Base-by-base conservation (phyloP, 2,797 vertebrate genomes). In the Rhynchotus rufescens region DNA sequence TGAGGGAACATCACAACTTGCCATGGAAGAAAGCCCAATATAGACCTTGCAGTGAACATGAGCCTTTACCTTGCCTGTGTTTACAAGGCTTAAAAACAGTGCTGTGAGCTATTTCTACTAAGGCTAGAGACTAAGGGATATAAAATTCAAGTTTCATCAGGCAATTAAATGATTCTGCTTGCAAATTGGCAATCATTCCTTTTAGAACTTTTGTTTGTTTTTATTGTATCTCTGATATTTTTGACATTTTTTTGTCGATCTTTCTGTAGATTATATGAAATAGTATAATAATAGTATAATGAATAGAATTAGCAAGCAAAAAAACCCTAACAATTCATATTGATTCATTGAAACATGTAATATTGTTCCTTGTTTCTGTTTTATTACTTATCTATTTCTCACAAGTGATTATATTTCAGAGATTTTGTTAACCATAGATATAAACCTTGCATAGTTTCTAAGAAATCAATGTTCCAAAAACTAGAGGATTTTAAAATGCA, bases 211-310 rank as follows among this genome's bases (percentile, higher is more conserved):
- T 84, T 91, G 64, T 76, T 94, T 87, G 21, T 2, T 74, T 92
- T 88, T 66, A 52, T 84, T 86, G 26, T 71, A 42, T 28, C 92
- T 79, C 23, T 82, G 47, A 86, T 36, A 64, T 78, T 87, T 76
- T 92, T 91, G 78, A 64, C 40, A 61, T 92, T 94, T 89, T 28
- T 42, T 71, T 73, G 28, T 30, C 17, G 28, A 2, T 65, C 44
- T 90, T 89, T 84, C 60, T 64, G 10, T 82, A 92, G 74, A 74
- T 86, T 86, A 67, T 89, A 88, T 90, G 12, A 28, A 69, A 67
- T 75, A 84, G 81, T 49, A 80, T 4, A n/a, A n/a, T n/a, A n/a
- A n/a, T n/a, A n/a, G n/a, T n/a, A n/a, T n/a, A n/a, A n/a, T n/a
- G n/a, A n/a, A n/a, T n/a, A n/a, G n/a, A n/a, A 8, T 45, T 80